Evolutionary conservation across 1,140 invertebrate species (phyloP), one percentile per base, ranked within the genome.

Genomic region (Zelostemma sp.): DNA sequence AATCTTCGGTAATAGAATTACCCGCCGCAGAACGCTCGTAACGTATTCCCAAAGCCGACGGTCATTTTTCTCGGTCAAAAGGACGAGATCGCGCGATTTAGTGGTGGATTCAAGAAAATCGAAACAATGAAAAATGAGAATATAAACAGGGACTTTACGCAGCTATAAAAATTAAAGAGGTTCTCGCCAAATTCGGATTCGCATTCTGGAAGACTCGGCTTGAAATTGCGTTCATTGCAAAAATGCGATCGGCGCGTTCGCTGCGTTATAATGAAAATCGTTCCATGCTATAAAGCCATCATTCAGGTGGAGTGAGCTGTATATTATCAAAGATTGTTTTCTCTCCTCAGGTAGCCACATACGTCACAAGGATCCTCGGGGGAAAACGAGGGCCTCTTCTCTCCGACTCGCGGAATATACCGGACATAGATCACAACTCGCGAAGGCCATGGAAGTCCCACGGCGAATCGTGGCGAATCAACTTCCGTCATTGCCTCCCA

Each of bases 261-360:
- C 4, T 49, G 58, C 53, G 61, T 70, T 57, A 70, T 70, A 71
- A 71, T 71, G 68, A 71, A 57, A 58, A 71, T 66, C 68, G 48
- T 57, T 66, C 66, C 68, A 71, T 66, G 38, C 68, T 72, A 71
- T 71, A 66, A 66, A 67, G 63, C 59, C 45, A 56, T 71, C 63
- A 55, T 55, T 68, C 67, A 73, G 67, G 63, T 69, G 67, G 68
- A 72, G 72, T 75, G 69, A 80, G 71, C 82, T 78, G 84, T 85
- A 85, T 80, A 82, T 85, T 79, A 76, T 77, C 80, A 81, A 85
- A 85, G 83, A 85, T 85, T 85, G 84, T 85, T 85, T 85, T 84
- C 83, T 85, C 84, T 84, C 82, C 81, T 83, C 84, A 85, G 83
- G 83, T 85, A 83, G 83, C 83, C 82, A 81, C 83, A 85, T 85